phyloP scores from a whole-genome alignment of 2,113 vertebrate species.

The Mesocricetus auratus region DNA sequence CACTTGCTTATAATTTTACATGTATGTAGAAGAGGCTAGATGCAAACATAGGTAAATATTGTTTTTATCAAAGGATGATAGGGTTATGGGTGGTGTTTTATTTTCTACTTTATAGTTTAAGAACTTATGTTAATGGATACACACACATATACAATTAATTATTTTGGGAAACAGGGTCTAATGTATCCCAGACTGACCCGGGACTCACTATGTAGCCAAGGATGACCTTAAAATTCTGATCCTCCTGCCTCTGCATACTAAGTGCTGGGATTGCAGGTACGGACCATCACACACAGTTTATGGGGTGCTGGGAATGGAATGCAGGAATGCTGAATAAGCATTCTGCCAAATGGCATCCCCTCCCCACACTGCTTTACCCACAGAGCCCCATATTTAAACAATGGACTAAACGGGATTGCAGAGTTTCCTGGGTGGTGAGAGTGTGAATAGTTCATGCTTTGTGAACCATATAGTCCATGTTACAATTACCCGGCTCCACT shows the following conservation, averaged over 20 bases:
- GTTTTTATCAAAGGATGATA: neutral
- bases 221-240: neutral
- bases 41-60: conserved; percentile 21
- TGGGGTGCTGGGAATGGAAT: neutral
- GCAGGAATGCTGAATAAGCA: neutral
- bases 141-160: neutral
- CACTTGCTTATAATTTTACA: neutral
- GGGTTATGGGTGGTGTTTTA: conserved; percentile 3
- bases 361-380: neutral
- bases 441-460: neutral
- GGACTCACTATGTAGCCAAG: no score
- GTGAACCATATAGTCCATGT: accelerated
- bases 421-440: neutral
- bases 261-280: neutral
- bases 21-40: neutral
- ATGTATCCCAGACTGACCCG: neutral
- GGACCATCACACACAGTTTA: neutral
- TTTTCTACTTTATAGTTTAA: conserved; percentile 44
- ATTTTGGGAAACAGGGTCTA: neutral
- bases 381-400: neutral
- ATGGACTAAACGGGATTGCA: no score
- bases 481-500: neutral
- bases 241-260: neutral
- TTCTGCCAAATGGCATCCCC: neutral
- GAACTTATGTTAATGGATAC: neutral